phyloP scores from a whole-genome alignment of 2,113 vertebrate genomes.

The Bothrops jararaca region DNA sequence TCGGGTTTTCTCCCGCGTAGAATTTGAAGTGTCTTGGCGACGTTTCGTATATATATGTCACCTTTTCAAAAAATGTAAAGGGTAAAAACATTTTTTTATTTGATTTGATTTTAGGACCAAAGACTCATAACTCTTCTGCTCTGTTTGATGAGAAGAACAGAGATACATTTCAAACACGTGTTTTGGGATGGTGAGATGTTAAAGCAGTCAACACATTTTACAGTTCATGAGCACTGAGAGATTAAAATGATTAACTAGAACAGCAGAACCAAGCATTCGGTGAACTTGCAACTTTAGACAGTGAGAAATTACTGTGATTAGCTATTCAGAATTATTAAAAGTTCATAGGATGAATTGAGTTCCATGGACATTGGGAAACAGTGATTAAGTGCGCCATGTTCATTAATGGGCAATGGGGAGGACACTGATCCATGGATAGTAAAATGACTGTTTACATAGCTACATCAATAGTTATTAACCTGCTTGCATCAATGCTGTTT shows the following conservation, averaged over 20 bases:
- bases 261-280: conserved; percentile 19
- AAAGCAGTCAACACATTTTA: conserved; percentile 22
- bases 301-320: conserved; percentile 65
- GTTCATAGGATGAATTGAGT: conserved; percentile 53
- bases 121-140: neutral
- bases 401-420: conserved; percentile 33
- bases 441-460: conserved; percentile 26
- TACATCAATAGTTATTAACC: conserved; percentile 66
- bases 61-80: neutral
- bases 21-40: too few species aligned
- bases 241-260: conserved; percentile 59
- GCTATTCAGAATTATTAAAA: conserved; percentile 61
- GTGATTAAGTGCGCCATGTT: conserved; percentile 56
- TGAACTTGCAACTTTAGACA: conserved; percentile 53
- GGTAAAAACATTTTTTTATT: neutral
- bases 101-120: neutral
- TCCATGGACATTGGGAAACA: conserved; percentile 20
- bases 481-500: conserved; percentile 41
- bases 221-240: conserved; percentile 26
- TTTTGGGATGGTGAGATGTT: neutral
- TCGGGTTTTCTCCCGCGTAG: too few species aligned
- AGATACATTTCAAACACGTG: neutral
- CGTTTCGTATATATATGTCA: too few species aligned
- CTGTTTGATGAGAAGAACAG: neutral
- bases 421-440: conserved; percentile 42